Conservation (phyloP, 2,113 vertebrate species). For the Aramus guarauna region DNA sequence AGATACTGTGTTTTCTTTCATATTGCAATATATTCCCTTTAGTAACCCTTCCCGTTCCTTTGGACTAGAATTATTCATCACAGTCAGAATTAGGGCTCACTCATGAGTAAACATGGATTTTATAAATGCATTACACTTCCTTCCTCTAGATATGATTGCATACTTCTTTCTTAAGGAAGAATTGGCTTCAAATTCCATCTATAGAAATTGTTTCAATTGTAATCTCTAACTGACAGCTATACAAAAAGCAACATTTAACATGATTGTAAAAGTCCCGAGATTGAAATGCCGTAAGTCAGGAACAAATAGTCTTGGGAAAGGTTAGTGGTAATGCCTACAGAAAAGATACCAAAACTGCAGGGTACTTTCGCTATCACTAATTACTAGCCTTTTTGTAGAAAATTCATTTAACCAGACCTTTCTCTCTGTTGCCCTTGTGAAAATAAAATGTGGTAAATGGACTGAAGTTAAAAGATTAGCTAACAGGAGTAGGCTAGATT, state of each 20-base stretch:
- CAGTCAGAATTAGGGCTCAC: neutral
- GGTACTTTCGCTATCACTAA: neutral
- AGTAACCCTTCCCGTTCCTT: neutral
- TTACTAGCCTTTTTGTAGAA: neutral
- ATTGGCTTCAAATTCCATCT: neutral
- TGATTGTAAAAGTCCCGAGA: neutral
- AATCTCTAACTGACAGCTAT: neutral
- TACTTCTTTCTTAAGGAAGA: neutral
- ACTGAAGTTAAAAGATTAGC: neutral
- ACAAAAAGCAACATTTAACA: neutral
- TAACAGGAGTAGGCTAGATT: neutral
- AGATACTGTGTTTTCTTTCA: neutral
- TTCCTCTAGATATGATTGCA: neutral
- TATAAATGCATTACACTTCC: neutral
- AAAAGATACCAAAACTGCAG: neutral
- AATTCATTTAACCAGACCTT: neutral
- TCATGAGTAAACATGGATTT: neutral
- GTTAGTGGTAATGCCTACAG: neutral
- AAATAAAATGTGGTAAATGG: neutral
- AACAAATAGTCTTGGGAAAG: neutral
- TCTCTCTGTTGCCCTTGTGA: neutral
- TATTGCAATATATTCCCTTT: neutral
- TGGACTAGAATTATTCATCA: neutral
- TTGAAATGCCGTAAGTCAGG: neutral
- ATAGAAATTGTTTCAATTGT: neutral